Conservation (phyloP, 1,140 invertebrate species). For the Prorops nasuta region DNA sequence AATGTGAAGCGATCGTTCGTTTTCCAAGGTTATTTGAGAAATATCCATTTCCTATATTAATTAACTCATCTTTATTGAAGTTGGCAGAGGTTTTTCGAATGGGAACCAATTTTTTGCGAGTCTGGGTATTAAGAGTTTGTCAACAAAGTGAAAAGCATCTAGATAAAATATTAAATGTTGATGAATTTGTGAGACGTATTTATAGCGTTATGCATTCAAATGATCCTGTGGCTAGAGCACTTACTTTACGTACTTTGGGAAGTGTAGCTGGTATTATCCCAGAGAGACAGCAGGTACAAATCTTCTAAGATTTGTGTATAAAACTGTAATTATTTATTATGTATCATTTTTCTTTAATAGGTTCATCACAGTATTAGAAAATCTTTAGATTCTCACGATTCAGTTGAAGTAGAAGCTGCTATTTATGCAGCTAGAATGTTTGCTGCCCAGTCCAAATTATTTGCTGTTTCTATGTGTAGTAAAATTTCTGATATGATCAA, state of each 20-base stretch:
- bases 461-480: slow-evolving; percentile 94
- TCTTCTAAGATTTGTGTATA: neutral
- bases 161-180: slow-evolving; percentile 94
- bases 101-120: slow-evolving; percentile 87
- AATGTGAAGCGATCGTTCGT: slow-evolving; percentile 93
- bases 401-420: slow-evolving; percentile 92
- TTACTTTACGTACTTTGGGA: slow-evolving; percentile 86
- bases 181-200: slow-evolving; percentile 92
- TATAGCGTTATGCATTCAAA: slow-evolving; percentile 96
- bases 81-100: slow-evolving; percentile 91
- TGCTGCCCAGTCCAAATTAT: slow-evolving; percentile 87
- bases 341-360: slow-evolving; percentile 18
- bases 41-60: slow-evolving; percentile 96
- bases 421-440: slow-evolving; percentile 93
- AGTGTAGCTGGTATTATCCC: slow-evolving; percentile 90
- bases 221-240: slow-evolving; percentile 89
- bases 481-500: slow-evolving; percentile 95
- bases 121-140: slow-evolving; percentile 91
- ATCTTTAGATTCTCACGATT: slow-evolving; percentile 91
- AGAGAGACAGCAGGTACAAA: slow-evolving; percentile 75
- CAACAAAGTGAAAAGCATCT: slow-evolving; percentile 95
- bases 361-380: slow-evolving; percentile 92
- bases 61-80: slow-evolving; percentile 94
- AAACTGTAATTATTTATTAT: slow-evolving; percentile 3
- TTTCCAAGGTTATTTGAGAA: slow-evolving; percentile 94